A percentile compares a stretch with the other conserved stretches of the same genome.
Conservation (phyloP, 1,140 invertebrate species). For the Pseudomyrmex sp. region DNA sequence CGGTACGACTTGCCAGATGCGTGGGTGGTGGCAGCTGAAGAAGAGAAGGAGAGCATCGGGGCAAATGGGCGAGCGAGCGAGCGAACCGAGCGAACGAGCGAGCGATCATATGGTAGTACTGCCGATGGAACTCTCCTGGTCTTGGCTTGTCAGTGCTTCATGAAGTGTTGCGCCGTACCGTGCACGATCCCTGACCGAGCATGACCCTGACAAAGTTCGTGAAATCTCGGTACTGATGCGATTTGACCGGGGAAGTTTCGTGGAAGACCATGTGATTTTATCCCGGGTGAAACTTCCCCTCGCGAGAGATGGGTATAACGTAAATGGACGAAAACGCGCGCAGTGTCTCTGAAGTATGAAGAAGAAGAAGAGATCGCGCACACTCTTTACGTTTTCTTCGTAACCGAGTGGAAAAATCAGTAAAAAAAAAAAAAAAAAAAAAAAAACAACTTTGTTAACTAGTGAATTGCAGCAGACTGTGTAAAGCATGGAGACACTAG, state of each 20-base stretch:
- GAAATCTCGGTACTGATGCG: conserved; percentile 3
- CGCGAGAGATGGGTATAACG: background rate
- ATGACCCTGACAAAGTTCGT: conserved; percentile 35
- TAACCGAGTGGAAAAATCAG: background rate
- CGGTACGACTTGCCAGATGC: conserved; percentile 77
- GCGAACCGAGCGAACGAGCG: conserved; percentile 61
- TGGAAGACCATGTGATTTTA: background rate
- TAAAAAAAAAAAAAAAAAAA: no score
- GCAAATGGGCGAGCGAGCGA: conserved; percentile 47
- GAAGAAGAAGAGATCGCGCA: background rate
- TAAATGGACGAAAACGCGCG: background rate
- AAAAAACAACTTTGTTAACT: background rate
- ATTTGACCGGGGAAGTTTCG: background rate
- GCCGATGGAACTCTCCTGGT: conserved; percentile 71
- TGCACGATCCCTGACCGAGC: conserved; percentile 38
- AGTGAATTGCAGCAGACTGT: conserved; percentile 3
- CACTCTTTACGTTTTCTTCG: background rate
- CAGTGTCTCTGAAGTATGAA: background rate
- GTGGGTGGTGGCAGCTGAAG: conserved; percentile 78
- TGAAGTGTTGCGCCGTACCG: conserved; percentile 73
- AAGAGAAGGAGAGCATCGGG: conserved; percentile 76
- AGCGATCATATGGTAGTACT: conserved; percentile 79
- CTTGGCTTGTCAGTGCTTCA: conserved; percentile 75
- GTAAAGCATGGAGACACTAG: background rate
- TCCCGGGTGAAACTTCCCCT: background rate